phyloP scores from a whole-genome alignment of 2,113 vertebrate species.

The Cephalopterus ornatus region DNA sequence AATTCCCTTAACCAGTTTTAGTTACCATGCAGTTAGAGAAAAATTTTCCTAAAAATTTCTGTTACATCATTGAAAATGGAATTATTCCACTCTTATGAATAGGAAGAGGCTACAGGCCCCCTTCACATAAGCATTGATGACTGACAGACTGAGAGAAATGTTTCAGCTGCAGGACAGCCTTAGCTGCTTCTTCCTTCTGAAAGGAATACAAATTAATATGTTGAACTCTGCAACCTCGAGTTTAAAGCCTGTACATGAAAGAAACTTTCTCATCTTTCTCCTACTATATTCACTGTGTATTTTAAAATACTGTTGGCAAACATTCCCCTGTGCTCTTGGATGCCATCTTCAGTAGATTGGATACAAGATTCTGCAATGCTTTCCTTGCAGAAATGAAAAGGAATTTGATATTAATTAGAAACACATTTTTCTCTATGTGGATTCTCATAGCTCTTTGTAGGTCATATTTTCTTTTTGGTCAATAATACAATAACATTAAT shows the following conservation, averaged over 20 bases:
- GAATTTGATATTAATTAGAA: neutral
- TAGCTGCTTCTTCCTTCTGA: neutral
- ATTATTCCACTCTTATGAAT: neutral
- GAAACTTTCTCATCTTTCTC: neutral
- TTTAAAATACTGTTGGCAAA: neutral
- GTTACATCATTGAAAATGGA: neutral
- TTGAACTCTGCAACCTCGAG: neutral
- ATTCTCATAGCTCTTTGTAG: neutral
- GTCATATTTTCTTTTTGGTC: neutral
- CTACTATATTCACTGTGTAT: neutral
- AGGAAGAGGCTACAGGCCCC: neutral
- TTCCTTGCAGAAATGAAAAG: neutral
- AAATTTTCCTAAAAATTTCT: neutral
- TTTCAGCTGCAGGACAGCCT: neutral
- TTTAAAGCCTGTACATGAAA: neutral
- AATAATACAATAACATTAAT: neutral
- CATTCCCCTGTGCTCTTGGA: neutral
- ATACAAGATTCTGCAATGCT: neutral
- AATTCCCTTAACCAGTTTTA: neutral
- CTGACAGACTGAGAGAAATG: neutral
- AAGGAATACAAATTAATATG: neutral
- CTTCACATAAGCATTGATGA: neutral
- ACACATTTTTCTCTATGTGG: rapidly evolving
- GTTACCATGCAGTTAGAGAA: neutral
- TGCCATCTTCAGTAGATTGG: neutral